These are phyloP conservation scores for Drosophila quinaria DNA, from an alignment of 2,888 invertebrate species.

Conservation along the genomic window DNA sequence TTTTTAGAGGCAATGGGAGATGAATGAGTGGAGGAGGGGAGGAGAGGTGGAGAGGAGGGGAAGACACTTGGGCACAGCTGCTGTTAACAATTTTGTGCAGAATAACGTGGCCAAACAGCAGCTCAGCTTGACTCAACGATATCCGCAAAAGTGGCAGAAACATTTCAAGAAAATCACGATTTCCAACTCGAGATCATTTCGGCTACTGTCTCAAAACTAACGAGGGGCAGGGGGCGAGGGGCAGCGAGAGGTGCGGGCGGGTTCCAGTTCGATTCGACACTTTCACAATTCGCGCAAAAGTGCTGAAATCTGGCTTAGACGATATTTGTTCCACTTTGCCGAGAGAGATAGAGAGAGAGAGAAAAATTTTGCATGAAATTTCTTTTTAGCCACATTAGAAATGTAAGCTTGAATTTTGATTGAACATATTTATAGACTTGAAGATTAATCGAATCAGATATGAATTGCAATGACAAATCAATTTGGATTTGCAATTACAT, in stretches of 20 bases:
- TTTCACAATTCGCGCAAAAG: conserved; percentile 66
- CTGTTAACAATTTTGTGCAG: conserved; percentile 46
- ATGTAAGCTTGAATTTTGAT: background rate
- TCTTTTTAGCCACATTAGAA: conserved; percentile 29
- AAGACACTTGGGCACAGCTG: conserved; percentile 37
- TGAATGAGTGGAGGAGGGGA: background rate
- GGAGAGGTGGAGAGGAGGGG: background rate
- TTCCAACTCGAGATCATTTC: conserved; percentile 57
- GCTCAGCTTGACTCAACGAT: conserved; percentile 17
- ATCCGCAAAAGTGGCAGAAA: conserved; percentile 63
- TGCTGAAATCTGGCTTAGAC: conserved; percentile 45
- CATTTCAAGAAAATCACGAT: conserved; percentile 76
- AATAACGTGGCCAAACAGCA: conserved; percentile 41
- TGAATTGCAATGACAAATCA: conserved; percentile 71
- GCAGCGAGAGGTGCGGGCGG: background rate
- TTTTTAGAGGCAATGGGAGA: background rate
- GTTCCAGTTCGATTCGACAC: conserved; percentile 48
- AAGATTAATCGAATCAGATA: conserved; percentile 2
- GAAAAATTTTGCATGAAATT: conserved; percentile 62
- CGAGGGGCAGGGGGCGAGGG: too few relatives aligned
- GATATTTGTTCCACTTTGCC: conserved; percentile 65
- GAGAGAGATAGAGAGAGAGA: conserved; percentile 10
- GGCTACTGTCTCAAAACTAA: conserved; percentile 20
- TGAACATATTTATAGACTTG: conserved; percentile 23
- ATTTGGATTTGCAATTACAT: conserved; percentile 45